Percentiles rank a stretch among this genome's conserved stretches.
Conservation (phyloP, 2,113 vertebrate species). For the Myiozetetes cayanensis region DNA sequence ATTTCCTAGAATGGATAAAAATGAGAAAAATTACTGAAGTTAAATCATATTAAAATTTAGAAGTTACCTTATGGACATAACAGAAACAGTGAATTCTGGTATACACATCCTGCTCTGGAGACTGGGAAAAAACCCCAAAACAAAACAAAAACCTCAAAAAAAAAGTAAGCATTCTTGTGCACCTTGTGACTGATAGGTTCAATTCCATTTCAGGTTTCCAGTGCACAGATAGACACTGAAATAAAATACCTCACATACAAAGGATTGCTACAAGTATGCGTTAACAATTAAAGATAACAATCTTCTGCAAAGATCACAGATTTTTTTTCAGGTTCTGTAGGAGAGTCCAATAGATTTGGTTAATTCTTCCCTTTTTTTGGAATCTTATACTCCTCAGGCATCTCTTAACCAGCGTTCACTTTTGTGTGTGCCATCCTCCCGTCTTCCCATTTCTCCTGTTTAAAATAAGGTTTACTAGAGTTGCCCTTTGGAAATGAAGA, state of each 20-base stretch:
- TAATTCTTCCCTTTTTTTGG: background rate
- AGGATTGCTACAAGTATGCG: background rate
- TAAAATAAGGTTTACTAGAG: background rate
- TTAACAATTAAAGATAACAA: background rate
- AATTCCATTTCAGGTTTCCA: background rate
- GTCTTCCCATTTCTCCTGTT: background rate
- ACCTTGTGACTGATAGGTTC: background rate
- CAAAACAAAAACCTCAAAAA: background rate
- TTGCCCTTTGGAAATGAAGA: background rate
- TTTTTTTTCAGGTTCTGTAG: background rate
- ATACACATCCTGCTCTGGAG: background rate
- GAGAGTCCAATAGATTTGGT: background rate
- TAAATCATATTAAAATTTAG: background rate
- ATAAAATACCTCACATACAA: fast-evolving
- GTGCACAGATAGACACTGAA: background rate
- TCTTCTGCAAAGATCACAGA: background rate
- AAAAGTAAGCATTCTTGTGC: background rate
- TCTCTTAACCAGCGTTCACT: background rate
- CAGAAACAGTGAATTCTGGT: background rate
- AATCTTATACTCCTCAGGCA: background rate
- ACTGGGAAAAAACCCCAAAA: background rate
- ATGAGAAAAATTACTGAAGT: background rate
- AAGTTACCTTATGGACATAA: background rate
- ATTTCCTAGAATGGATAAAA: background rate
- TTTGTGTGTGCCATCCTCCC: background rate